Base-by-base conservation (phyloP, 1,140 invertebrate species). In the Chionoecetes opilio region DNA sequence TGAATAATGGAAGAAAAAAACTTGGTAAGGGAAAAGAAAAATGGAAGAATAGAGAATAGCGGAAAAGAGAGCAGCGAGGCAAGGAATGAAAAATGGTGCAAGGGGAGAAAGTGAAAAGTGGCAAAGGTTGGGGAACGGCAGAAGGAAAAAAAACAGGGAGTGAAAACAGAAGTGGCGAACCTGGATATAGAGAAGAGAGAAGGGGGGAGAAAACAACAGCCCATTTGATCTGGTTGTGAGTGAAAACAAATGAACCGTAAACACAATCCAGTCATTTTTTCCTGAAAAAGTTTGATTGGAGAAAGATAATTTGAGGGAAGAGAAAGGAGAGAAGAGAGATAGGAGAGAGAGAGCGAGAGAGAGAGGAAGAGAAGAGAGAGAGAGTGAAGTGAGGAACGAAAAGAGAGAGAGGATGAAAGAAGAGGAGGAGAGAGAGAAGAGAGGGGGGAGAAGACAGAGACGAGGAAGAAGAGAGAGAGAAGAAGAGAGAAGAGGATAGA, bases 41-140 rank as follows among this genome's bases (percentile, higher is more conserved):
- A 75, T 75, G n/a, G 63, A 75, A 75, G 21, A 75, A n/a, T n/a
- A 75, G 26, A 21, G n/a, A 75, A 75, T 53, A 9, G 46, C 0
- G n/a, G 63, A 75, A 75, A 75, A 75, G 21, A 26, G 63, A 75
- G n/a, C 63, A 75, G 63, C 63, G 63, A n/a, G 21, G 21, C n/a
- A n/a, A 5, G n/a, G 63, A 75, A 75, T 75, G 63, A 75, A 75
- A 75, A 75, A 75, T 75, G 63, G n/a, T n/a, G 63, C 63, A n/a
- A 75, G 63, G 26, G 63, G n/a, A 26, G 21, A 26, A 75, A 75
- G 63, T 2, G 63, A 75, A 75, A 53, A 53, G 46, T 75, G 63
- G n/a, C 46, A 75, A 75, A 75, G n/a, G 63, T n/a, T 17, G n/a
- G n/a, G 63, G 21, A n/a, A 75, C 21, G 63, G n/a, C 11, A n/a